phyloP scores from a whole-genome alignment of 2,888 invertebrate genomes.

The Pimpla rufipes region DNA sequence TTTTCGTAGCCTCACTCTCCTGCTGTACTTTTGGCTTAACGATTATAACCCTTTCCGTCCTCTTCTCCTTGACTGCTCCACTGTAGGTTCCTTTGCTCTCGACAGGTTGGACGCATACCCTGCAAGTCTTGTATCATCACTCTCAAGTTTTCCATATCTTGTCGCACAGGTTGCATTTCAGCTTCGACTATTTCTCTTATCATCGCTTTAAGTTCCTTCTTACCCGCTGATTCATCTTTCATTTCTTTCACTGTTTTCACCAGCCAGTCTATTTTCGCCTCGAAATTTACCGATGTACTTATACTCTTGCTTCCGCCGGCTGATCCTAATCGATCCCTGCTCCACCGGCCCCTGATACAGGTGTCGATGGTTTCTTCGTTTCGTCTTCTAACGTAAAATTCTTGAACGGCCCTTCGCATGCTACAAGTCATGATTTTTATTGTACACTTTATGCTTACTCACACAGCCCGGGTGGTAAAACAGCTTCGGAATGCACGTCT shows the following conservation, averaged over 20 bases:
- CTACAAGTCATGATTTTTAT: conserved; percentile 28
- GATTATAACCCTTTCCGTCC: conserved; percentile 45
- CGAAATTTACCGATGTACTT: not conserved
- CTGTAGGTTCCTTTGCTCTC: conserved; percentile 23
- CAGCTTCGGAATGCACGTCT: conserved; percentile 26
- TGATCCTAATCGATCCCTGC: conserved; percentile 24
- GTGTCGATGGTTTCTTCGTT: conserved; percentile 5
- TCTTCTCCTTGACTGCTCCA: conserved; percentile 37
- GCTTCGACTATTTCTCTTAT: conserved; percentile 28
- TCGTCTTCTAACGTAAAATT: conserved; percentile 6
- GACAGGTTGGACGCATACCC: no score
- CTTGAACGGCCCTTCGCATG: conserved; percentile 27
- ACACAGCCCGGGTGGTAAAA: conserved; percentile 52
- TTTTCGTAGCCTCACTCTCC: conserved; percentile 61
- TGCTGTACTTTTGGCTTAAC: conserved; percentile 65
- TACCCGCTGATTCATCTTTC: conserved; percentile 32
- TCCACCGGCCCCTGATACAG: conserved; percentile 11
- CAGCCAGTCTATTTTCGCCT: conserved; percentile 42
- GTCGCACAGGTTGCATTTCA: conserved; percentile 43
- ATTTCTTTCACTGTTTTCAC: conserved; percentile 41
- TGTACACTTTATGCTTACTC: conserved; percentile 19
- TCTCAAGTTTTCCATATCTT: conserved; percentile 50
- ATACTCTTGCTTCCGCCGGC: not conserved
- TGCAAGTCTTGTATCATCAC: not conserved
- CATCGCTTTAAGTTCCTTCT: not conserved